Percentiles rank a stretch among this genome's conserved stretches.
Conservation (phyloP, 2,888 invertebrate species). For the Sinopyrophorus schimmeli region DNA sequence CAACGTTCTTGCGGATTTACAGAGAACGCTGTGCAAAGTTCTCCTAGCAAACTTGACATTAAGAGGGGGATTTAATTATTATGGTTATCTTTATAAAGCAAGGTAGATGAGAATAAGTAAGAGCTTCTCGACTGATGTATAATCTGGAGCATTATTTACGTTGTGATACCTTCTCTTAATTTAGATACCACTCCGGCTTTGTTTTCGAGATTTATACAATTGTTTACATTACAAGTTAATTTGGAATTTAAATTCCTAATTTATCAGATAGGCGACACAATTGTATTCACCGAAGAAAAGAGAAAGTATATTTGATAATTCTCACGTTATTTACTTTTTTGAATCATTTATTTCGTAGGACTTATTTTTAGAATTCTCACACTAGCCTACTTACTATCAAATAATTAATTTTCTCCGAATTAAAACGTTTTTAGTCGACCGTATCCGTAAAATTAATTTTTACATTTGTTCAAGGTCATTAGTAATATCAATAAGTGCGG, state of each 20-base stretch:
- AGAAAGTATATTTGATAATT: conserved; percentile 21
- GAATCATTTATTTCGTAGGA: too few relatives aligned
- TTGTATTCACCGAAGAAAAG: conserved; percentile 16
- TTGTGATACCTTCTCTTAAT: conserved; percentile 46
- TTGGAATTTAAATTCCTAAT: conserved; percentile 56
- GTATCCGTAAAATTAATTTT: too few relatives aligned
- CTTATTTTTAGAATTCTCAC: too few relatives aligned
- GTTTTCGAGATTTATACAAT: conserved; percentile 55
- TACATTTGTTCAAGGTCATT: too few relatives aligned
- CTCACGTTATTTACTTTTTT: conserved; percentile 7
- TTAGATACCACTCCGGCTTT: conserved; percentile 51
- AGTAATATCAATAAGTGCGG: too few relatives aligned
- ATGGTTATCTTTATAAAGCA: conserved; percentile 54
- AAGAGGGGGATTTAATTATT: conserved; percentile 53
- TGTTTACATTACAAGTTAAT: conserved; percentile 57
- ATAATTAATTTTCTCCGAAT: too few relatives aligned
- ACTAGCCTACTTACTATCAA: too few relatives aligned
- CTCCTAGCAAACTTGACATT: conserved; percentile 32
- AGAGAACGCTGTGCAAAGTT: conserved; percentile 28
- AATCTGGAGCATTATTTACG: conserved; percentile 53
- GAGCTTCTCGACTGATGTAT: conserved; percentile 50
- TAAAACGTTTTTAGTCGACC: too few relatives aligned
- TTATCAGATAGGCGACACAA: conserved; percentile 48
- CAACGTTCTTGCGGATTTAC: conserved; percentile 40
- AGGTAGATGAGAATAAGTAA: conserved; percentile 48